Percentiles rank a stretch among this genome's conserved stretches.
These are phyloP conservation scores for Operophtera brumata DNA, from an alignment of 2,888 invertebrate genomes.

Conservation along the genomic window DNA sequence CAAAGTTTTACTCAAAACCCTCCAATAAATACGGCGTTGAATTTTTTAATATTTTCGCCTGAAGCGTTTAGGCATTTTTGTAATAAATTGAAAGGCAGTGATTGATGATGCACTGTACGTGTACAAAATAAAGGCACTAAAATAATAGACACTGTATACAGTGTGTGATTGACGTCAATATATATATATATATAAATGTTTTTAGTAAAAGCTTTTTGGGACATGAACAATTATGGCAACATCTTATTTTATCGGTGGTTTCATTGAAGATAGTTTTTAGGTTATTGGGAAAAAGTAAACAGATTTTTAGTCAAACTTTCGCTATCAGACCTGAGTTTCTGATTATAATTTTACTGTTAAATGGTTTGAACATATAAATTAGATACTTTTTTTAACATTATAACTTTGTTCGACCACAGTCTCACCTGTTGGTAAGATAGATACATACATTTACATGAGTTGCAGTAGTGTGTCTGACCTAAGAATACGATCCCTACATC, in stretches of 20 bases:
- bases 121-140: conserved; percentile 43
- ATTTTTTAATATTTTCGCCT: conserved; percentile 38
- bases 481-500: too few species aligned
- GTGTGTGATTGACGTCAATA: conserved; percentile 35
- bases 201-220: conserved; percentile 31
- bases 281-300: too few species aligned
- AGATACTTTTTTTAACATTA: too few species aligned
- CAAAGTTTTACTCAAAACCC: conserved; percentile 1
- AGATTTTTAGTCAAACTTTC: too few species aligned
- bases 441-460: too few species aligned
- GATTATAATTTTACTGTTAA: too few species aligned
- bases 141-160: conserved; percentile 38
- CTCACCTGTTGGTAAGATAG: too few species aligned
- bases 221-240: conserved; percentile 9
- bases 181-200: conserved; percentile 27
- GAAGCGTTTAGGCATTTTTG: conserved; percentile 52
- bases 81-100: conserved; percentile 60
- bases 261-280: too few species aligned
- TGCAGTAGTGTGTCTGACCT: too few species aligned
- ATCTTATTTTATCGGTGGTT: conserved; percentile 7
- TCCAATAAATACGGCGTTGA: conserved; percentile 15
- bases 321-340: too few species aligned
- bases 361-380: too few species aligned
- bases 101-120: conserved; percentile 52
- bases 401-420: too few species aligned